Conservation (phyloP, 2,888 invertebrate species). For the Ferrisia virgata region DNA sequence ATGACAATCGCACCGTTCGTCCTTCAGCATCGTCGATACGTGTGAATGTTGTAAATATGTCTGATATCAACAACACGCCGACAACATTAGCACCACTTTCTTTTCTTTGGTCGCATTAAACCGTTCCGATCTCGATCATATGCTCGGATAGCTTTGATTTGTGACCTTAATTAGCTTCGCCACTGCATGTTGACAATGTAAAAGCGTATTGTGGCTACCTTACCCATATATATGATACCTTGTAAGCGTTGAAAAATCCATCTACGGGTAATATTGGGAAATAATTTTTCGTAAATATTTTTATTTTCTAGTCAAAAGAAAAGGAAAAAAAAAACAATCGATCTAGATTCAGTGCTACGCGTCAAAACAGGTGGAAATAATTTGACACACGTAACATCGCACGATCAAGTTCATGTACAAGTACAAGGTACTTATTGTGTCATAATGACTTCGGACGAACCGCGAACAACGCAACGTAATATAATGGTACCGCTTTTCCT, state of each 20-base stretch:
- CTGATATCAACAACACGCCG: too few species aligned
- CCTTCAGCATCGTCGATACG: not conserved
- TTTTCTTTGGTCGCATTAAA: slow-evolving; percentile 2
- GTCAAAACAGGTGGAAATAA: too few species aligned
- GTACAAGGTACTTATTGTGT: not conserved
- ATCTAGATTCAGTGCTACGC: too few species aligned
- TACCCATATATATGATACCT: too few species aligned
- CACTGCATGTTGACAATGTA: not conserved
- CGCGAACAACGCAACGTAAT: not conserved
- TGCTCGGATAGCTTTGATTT: not conserved
- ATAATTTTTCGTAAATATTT: not conserved
- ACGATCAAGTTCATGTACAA: not conserved
- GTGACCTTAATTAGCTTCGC: not conserved
- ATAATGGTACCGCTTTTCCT: not conserved
- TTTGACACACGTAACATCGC: not conserved
- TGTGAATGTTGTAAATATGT: too few species aligned
- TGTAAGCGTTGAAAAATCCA: not conserved
- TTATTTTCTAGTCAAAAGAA: not conserved
- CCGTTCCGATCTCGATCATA: not conserved
- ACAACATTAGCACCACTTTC: not conserved
- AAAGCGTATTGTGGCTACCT: too few species aligned
- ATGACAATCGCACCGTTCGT: slow-evolving; percentile 17
- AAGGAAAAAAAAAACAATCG: not conserved
- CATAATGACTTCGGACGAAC: not conserved
- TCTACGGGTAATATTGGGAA: not conserved